Evolutionary conservation across 2,113 vertebrate genomes (phyloP).

Genomic region (Spheniscus mendiculus): DNA sequence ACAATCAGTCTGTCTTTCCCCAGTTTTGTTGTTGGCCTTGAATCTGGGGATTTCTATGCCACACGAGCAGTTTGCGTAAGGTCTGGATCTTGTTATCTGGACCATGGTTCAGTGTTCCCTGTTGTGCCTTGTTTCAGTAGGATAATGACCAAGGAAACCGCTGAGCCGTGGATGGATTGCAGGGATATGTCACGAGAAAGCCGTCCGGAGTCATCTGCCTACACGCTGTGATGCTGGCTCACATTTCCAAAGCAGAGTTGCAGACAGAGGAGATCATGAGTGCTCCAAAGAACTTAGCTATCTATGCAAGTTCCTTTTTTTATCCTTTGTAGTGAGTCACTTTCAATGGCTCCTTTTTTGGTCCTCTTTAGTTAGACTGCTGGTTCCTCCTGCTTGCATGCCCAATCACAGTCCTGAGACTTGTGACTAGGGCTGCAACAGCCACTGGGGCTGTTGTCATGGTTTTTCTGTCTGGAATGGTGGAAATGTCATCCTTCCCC

Average conservation of each 20-base stretch:
- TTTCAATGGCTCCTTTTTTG: constrained; percentile 21
- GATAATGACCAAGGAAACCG: constrained; percentile 15
- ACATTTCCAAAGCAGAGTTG: constrained; percentile 5
- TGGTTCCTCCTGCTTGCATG: neutral
- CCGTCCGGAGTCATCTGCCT: neutral
- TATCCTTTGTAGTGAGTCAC: neutral
- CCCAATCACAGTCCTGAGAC: neutral
- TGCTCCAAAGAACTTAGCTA: neutral
- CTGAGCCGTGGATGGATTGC: constrained; percentile 12
- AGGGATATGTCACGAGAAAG: constrained; percentile 27
- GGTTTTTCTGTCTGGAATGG: neutral
- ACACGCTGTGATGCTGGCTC: constrained; percentile 28
- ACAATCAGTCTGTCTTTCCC: neutral
- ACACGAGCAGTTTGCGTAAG: neutral
- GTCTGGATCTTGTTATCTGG: neutral
- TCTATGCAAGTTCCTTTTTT: constrained; percentile 26
- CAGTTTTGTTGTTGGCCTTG: neutral
- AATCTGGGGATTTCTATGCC: neutral
- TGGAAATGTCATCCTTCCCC: neutral
- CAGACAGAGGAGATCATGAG: neutral
- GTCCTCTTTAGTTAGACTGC: neutral
- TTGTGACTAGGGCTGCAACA: neutral
- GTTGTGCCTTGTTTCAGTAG: constrained; percentile 6
- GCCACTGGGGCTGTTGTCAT: neutral
- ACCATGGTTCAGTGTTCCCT: neutral